phyloP scores from a whole-genome alignment of 2,113 vertebrate species.

The Barnardius zonarius region DNA sequence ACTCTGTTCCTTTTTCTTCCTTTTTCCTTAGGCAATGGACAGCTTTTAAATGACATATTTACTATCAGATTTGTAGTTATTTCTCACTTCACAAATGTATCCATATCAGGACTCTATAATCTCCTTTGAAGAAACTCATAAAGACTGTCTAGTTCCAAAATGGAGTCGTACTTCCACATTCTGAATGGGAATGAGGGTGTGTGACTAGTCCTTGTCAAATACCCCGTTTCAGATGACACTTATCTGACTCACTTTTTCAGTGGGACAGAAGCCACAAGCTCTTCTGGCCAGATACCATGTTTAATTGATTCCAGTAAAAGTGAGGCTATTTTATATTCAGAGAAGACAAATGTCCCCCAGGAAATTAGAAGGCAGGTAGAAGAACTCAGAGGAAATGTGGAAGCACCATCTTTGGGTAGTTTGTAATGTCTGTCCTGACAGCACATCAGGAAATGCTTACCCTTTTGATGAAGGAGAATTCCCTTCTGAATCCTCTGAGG shows the following conservation, averaged over 20 bases:
- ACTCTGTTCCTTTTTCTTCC: background rate
- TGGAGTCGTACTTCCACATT: background rate
- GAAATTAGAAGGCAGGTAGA: conserved; percentile 38
- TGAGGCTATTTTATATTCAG: conserved; percentile 8
- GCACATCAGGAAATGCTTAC: conserved; percentile 19
- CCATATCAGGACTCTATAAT: background rate
- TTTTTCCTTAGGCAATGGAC: background rate
- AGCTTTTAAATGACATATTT: background rate
- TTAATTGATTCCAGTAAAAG: conserved; percentile 48
- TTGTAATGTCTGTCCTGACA: conserved; percentile 35
- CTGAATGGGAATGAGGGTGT: background rate
- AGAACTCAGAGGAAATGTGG: conserved; percentile 32
- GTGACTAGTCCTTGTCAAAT: background rate
- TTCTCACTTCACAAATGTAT: background rate
- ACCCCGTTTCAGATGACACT: background rate
- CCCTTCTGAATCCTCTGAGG: conserved; percentile 15
- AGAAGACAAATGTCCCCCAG: conserved; percentile 40
- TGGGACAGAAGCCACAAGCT: conserved; percentile 22
- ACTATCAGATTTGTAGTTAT: background rate
- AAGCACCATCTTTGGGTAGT: conserved; percentile 32
- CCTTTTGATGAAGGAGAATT: conserved; percentile 49
- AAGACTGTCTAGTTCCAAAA: background rate
- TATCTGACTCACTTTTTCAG: background rate
- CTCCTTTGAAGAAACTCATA: background rate
- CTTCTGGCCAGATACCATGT: background rate